Base-by-base conservation (phyloP, 2,888 invertebrate genomes). In the Ormyrus pomaceus region DNA sequence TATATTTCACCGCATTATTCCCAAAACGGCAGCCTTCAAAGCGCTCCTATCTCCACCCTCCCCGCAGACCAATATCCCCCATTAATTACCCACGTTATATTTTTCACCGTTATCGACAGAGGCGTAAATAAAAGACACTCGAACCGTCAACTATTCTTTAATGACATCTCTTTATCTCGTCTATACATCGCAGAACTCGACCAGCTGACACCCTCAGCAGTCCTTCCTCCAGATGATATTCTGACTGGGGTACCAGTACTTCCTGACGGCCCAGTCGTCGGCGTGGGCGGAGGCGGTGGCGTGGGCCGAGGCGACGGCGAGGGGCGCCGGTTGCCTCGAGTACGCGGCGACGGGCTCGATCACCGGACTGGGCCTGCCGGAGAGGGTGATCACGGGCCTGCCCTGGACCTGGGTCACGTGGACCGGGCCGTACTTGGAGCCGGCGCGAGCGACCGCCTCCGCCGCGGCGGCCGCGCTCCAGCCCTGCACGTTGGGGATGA, bases 361-460 rank as follows among this genome's bases (percentile, higher is more conserved):
- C 34, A 34, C 70, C 13, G 13, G 10, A 4, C 56, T 53, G 11
- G 78, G 72, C 53, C 83, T 82, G 56, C 72, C 80, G 55, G 84
- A 84, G 77, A 83, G 50, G 11, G 83, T 77, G 70, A 83, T 76
- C 45, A 84, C 83, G 6, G 84, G 83, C 65, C 83, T 79, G 11
- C 80, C 82, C 6, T 70, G 66, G 5, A 74, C 73, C 7, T 62
- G 51, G 34, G 56, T 13, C n/a, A 82, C 77, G 68, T 82, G 82
- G 10, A 82, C 82, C 7, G 82, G 82, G 0, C 82, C 82, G 62
- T 80, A 78, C 34, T 62, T 77, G n/a, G 75, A 64, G 6, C 53
- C 82, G 6, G 80, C 77, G 0, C 45, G 56, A 0, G 77, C 80
- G 3, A 82, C 59, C 8, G 82, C 80, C 6, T 71, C 62, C 1